phyloP scores from a whole-genome alignment of 2,888 invertebrate species.

The Agrotis exclamationis region DNA sequence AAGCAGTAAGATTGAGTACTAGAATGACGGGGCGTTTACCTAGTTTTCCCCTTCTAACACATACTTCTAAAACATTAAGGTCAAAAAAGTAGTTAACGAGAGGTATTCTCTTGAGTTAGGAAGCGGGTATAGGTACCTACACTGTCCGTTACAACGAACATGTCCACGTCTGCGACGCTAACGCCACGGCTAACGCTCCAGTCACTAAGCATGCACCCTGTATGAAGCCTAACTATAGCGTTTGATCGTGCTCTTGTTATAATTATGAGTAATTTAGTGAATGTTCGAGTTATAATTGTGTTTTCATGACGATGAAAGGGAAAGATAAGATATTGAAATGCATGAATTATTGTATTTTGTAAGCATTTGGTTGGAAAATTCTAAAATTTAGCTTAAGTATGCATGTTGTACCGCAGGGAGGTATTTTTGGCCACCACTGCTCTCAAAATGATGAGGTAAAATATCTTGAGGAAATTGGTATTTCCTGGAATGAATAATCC shows the following conservation, averaged over 20 bases:
- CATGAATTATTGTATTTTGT: slow-evolving; percentile 16
- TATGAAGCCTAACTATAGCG: slow-evolving; percentile 19
- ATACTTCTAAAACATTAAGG: too few relatives aligned
- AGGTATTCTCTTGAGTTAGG: too few relatives aligned
- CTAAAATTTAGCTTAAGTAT: neutral
- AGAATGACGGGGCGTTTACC: too few relatives aligned
- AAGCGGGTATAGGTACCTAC: too few relatives aligned
- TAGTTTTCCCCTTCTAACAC: too few relatives aligned
- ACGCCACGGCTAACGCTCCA: too few relatives aligned
- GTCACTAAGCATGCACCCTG: neutral
- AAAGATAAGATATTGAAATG: slow-evolving; percentile 27
- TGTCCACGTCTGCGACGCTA: too few relatives aligned
- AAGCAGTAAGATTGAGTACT: too few relatives aligned
- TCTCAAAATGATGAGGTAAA: neutral
- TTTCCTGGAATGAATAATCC: neutral
- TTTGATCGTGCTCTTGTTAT: slow-evolving; percentile 52
- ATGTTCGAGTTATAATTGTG: slow-evolving; percentile 45
- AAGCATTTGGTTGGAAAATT: neutral
- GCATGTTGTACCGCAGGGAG: slow-evolving; percentile 14
- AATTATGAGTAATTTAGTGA: slow-evolving; percentile 54
- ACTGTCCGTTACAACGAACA: too few relatives aligned
- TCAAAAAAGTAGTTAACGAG: too few relatives aligned
- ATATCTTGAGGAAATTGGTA: neutral
- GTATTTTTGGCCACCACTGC: neutral
- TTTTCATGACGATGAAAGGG: slow-evolving; percentile 55